Conservation (phyloP, 2,888 invertebrate genomes). For the Coremacera marginata region DNA sequence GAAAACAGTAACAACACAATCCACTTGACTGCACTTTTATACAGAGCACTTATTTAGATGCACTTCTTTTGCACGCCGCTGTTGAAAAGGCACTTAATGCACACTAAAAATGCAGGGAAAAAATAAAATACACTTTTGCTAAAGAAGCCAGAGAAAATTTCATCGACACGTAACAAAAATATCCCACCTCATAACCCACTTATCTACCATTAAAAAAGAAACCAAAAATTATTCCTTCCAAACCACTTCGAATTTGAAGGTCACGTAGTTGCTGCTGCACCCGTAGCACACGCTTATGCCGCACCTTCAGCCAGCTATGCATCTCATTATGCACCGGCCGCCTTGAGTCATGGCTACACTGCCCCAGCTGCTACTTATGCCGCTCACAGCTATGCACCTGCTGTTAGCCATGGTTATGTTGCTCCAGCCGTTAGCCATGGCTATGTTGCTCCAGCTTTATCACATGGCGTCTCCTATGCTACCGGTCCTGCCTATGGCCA, state of each 20-base stretch:
- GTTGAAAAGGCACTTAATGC: not conserved
- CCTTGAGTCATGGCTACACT: slow-evolving; percentile 43
- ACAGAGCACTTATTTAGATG: not conserved
- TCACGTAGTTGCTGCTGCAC: slow-evolving; percentile 57
- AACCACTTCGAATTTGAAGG: slow-evolving; percentile 46
- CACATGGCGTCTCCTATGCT: slow-evolving; percentile 47
- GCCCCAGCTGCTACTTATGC: slow-evolving; percentile 51
- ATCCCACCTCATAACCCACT: not conserved
- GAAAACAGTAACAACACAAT: not conserved
- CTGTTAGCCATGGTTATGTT: slow-evolving; percentile 42
- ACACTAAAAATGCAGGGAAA: not conserved
- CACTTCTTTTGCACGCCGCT: slow-evolving; percentile 10
- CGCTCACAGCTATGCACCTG: slow-evolving; percentile 46
- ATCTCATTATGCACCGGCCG: slow-evolving; percentile 35
- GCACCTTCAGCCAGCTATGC: slow-evolving; percentile 48
- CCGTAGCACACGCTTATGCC: slow-evolving; percentile 54
- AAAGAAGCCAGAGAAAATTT: not conserved
- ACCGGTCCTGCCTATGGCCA: slow-evolving; percentile 50
- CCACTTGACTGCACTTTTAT: slow-evolving; percentile 11
- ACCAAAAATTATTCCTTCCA: slow-evolving; percentile 39
- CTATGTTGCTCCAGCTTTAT: slow-evolving; percentile 55
- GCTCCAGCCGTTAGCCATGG: slow-evolving; percentile 51
- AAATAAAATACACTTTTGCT: not conserved
- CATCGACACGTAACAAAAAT: not conserved
- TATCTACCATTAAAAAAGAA: slow-evolving; percentile 35